Evolutionary conservation across 2,113 vertebrate genomes (phyloP), one percentile per base, ranked within the genome.

Genomic region (Trematocara unimaculatum): DNA sequence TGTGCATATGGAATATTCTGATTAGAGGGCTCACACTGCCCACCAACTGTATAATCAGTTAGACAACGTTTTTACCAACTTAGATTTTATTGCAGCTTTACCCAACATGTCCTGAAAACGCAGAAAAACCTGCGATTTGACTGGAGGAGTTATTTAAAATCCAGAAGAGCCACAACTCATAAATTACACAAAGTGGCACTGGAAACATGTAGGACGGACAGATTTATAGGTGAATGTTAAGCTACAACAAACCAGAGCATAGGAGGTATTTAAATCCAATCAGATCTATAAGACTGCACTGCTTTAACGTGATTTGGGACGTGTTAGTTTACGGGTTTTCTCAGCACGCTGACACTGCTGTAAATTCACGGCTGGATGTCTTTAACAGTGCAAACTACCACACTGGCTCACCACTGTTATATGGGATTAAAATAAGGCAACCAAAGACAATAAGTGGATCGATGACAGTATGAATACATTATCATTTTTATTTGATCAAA

Each of bases 31-130:
- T 49, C 42, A 49, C 14, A 11, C 23, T 74, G 23, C 7, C 64
- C 51, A 38, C n/a, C 64, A 49, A 45, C 47, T 47, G 2, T 14
- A 45, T 35, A 35, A 79, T 17, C n/a, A 47, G 70, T 8, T 18
- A 54, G 3, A 54, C 15, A 74, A 47, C 23, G 14, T 49, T 18
- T 74, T 74, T 18, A 74, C 40, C 42, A 80, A 74, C 8, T 5
- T 35, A 9, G 23, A 23, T 54, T 62, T 55, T 60, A 55, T 17
- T 78, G 80, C 49, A 81, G 23, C 6, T 18, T 47, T 49, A 18
- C 45, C 0, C 42, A 26, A 49, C 26, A n/a, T 51, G 70, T 74
- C 6, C 42, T 49, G 1, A 31, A 47, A 47, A 74, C 0, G 42
- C 40, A 18, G 70, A 12, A 74, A 49, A 74, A 18, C 6, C 40